Conservation (phyloP, 2,113 vertebrate species). For the Sinocyclocheilus anophthalmus region DNA sequence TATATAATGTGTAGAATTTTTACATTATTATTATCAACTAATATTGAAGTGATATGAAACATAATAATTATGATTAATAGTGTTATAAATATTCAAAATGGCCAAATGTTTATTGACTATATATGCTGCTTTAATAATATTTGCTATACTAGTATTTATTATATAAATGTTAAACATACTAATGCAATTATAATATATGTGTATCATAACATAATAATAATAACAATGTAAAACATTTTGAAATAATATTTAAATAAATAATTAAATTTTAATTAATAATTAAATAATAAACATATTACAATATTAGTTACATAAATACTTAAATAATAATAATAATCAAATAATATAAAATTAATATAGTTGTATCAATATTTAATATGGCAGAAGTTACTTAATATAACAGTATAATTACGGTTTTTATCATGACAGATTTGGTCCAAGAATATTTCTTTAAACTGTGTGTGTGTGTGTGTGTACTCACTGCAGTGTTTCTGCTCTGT, state of each 20-base stretch:
- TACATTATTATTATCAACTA: no score
- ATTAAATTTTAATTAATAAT: no score
- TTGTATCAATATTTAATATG: background rate
- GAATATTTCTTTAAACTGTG: background rate
- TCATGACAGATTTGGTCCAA: background rate
- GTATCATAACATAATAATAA: background rate
- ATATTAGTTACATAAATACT: no score
- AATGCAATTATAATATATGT: background rate
- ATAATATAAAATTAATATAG: background rate
- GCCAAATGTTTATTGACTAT: no score
- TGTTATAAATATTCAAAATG: no score
- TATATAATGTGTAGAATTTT: background rate
- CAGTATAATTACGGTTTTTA: background rate
- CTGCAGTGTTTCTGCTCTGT: slow-evolving; percentile 96
- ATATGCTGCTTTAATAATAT: background rate
- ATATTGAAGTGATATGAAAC: no score
- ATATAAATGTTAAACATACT: background rate
- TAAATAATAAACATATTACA: no score
- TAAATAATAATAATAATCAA: no score
- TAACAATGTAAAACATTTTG: background rate
- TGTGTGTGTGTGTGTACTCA: slow-evolving; percentile 67
- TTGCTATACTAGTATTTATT: background rate
- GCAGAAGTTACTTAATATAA: background rate
- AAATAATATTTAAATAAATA: no score
- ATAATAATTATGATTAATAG: no score